Percentiles rank a stretch among this genome's conserved stretches.
Conservation (phyloP, 2,888 invertebrate species). For the Gymnosoma rotundatum region DNA sequence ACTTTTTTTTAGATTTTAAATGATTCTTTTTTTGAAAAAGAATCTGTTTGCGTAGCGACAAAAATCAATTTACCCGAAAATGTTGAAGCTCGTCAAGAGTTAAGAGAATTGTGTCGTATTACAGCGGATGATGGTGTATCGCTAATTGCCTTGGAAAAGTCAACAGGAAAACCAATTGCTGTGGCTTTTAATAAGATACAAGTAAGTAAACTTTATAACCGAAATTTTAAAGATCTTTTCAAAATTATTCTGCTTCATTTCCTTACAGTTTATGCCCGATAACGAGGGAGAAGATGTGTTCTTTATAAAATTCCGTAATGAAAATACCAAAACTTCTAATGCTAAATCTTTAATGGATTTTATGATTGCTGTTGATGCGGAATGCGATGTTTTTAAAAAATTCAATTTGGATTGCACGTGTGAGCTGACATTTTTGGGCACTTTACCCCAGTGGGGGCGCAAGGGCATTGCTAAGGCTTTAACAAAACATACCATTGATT, state of each 20-base stretch:
- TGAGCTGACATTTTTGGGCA: slow-evolving; percentile 87
- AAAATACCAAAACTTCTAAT: slow-evolving; percentile 84
- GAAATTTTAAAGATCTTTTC: background rate
- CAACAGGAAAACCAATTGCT: slow-evolving; percentile 84
- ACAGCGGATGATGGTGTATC: slow-evolving; percentile 87
- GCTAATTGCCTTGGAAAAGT: slow-evolving; percentile 84
- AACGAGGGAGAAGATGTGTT: slow-evolving; percentile 75
- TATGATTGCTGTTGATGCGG: slow-evolving; percentile 86
- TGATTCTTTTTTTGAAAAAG: slow-evolving; percentile 84
- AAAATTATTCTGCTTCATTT: background rate
- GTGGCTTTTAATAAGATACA: slow-evolving; percentile 88
- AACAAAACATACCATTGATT: slow-evolving; percentile 83
- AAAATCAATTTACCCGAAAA: slow-evolving; percentile 84
- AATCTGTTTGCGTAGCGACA: slow-evolving; percentile 84
- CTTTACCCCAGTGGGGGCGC: slow-evolving; percentile 83
- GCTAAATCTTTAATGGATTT: slow-evolving; percentile 85
- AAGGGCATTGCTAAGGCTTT: slow-evolving; percentile 84
- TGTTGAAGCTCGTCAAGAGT: slow-evolving; percentile 84
- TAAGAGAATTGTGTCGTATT: slow-evolving; percentile 84
- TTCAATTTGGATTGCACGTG: slow-evolving; percentile 85
- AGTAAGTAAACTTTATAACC: slow-evolving; percentile 78
- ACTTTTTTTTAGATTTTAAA: slow-evolving; percentile 82
- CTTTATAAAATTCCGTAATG: slow-evolving; percentile 78
- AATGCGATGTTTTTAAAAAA: slow-evolving; percentile 85
- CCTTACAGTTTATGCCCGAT: slow-evolving; percentile 74